phyloP scores from a whole-genome alignment of 2,113 vertebrate species.

The Chaetops frenatus region DNA sequence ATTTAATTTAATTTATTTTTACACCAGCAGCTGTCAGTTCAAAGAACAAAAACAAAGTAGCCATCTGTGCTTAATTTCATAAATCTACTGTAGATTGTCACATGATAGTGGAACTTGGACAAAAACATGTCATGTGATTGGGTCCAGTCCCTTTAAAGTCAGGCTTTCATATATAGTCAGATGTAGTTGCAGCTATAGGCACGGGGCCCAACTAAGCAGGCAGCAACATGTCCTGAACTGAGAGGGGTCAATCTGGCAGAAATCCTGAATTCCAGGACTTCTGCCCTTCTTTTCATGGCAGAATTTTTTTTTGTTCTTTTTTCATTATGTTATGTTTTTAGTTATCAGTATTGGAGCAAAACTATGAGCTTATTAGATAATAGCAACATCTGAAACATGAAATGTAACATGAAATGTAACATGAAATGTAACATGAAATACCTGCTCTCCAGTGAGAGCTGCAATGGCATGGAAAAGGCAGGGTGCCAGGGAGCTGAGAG shows the following conservation, averaged over 20 bases:
- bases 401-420: background rate
- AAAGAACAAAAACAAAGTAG: constrained; percentile 83
- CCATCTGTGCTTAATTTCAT: constrained; percentile 83
- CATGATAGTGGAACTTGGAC: constrained; percentile 71
- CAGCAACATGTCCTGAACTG: background rate
- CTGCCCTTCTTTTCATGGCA: background rate
- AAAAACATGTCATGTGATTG: constrained; percentile 69
- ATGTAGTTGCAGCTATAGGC: constrained; percentile 18
- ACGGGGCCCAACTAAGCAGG: background rate
- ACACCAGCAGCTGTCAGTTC: constrained; percentile 83
- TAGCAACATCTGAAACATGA: background rate
- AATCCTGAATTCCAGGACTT: background rate
- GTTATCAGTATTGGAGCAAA: background rate
- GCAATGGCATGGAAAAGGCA: background rate
- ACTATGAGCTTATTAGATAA: background rate
- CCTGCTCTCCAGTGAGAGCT: background rate
- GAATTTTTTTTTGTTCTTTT: background rate
- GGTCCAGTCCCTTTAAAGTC: constrained; percentile 51
- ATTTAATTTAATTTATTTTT: constrained; percentile 85
- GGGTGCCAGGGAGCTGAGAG: background rate
- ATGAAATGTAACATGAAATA: background rate
- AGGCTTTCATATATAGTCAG: constrained; percentile 33
- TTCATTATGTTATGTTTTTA: background rate
- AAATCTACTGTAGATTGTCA: constrained; percentile 75
- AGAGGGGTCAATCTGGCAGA: background rate